Conservation (phyloP, 2,888 invertebrate species). For the Cataglyphis altisquamis region DNA sequence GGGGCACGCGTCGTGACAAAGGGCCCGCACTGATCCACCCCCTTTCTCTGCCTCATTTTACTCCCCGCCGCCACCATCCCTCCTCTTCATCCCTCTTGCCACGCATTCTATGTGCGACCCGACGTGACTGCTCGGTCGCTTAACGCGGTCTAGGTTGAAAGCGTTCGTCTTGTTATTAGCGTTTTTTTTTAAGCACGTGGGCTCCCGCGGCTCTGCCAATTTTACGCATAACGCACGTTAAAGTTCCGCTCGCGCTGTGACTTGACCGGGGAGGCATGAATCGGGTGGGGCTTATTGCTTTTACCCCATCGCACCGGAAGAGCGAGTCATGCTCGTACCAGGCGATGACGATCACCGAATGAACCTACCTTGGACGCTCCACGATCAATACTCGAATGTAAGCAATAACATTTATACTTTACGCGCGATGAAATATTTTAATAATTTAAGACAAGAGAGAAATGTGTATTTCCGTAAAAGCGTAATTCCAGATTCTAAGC, state of each 20-base stretch:
- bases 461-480: neutral
- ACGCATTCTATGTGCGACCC: slow-evolving; percentile 53
- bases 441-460: neutral
- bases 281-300: slow-evolving; percentile 10
- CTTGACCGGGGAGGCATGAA: slow-evolving; percentile 23
- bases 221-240: slow-evolving; percentile 57
- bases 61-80: slow-evolving; percentile 23
- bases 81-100: slow-evolving; percentile 67
- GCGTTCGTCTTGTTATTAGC: slow-evolving; percentile 68
- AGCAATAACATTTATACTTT: neutral
- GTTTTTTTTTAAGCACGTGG: slow-evolving; percentile 62
- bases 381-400: slow-evolving; percentile 37
- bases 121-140: slow-evolving; percentile 60
- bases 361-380: neutral
- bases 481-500: neutral
- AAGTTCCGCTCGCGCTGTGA: slow-evolving; percentile 31
- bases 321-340: slow-evolving; percentile 53
- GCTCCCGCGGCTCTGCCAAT: slow-evolving; percentile 62
- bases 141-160: slow-evolving; percentile 53
- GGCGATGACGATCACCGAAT: slow-evolving; percentile 26
- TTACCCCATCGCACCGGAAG: slow-evolving; percentile 52
- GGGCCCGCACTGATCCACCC: slow-evolving; percentile 83
- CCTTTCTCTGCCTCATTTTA: slow-evolving; percentile 68
- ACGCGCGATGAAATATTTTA: neutral
- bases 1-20: slow-evolving; percentile 86